A percentile compares a stretch with the other conserved stretches of the same genome.
Conservation (phyloP, 2,888 invertebrate species). For the Stenolophus ochropezus region DNA sequence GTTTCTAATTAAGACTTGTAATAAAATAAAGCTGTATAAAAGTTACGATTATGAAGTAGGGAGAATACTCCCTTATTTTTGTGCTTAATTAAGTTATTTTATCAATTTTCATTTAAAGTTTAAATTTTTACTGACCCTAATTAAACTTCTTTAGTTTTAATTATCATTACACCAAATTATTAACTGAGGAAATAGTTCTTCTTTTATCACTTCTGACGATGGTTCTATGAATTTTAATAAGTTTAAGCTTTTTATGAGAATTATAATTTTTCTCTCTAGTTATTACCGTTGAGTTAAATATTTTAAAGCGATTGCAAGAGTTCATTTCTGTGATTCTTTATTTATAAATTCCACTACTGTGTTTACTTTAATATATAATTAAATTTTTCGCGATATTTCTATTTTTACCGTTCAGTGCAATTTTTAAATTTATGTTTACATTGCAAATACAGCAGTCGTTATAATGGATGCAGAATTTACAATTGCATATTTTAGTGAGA, state of each 20-base stretch:
- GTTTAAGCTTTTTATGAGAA: constrained; percentile 18
- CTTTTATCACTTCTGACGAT: background rate
- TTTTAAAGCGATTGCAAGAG: background rate
- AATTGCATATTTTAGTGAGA: too few species aligned
- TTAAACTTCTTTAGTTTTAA: constrained; percentile 23
- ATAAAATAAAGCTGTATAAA: background rate
- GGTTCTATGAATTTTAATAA: constrained; percentile 26
- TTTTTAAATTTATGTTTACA: too few species aligned
- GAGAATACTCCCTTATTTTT: background rate
- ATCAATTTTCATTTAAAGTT: constrained; percentile 8
- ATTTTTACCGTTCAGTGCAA: too few species aligned
- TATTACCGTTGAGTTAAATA: background rate
- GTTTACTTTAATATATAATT: too few species aligned
- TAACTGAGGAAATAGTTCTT: background rate
- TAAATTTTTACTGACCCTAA: background rate
- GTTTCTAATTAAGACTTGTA: background rate
- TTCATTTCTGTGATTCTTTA: background rate
- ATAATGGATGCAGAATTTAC: too few species aligned
- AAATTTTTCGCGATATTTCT: too few species aligned
- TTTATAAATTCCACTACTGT: too few species aligned
- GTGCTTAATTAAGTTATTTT: constrained; percentile 17
- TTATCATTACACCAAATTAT: constrained; percentile 23
- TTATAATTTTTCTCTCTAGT: constrained; percentile 1
- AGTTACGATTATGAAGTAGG: background rate
- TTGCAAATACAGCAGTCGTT: too few species aligned